phyloP scores from a whole-genome alignment of 2,888 invertebrate genomes.

The Phengaris alcon region DNA sequence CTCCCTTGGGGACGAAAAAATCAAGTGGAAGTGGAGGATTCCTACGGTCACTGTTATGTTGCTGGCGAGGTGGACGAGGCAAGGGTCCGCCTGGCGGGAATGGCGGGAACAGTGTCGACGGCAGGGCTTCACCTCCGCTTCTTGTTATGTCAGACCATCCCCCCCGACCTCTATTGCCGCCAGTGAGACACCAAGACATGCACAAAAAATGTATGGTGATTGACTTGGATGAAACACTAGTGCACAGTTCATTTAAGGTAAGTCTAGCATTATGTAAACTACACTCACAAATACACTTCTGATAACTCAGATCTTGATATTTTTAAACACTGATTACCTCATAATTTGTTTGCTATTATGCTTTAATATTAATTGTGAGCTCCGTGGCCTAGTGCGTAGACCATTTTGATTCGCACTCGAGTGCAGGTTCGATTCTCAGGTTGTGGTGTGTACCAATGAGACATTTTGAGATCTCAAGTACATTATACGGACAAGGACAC shows the following conservation, averaged over 20 bases:
- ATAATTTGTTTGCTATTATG: no score
- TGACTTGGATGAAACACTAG: constrained; percentile 99
- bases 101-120: constrained; percentile 87
- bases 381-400: no score
- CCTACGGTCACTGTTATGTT: constrained; percentile 91
- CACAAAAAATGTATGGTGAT: constrained; percentile 99
- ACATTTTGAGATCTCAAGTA: no score
- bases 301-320: no score
- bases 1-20: constrained; percentile 69
- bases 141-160: constrained; percentile 82
- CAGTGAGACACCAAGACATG: constrained; percentile 94
- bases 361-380: no score
- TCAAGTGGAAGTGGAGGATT: constrained; percentile 83
- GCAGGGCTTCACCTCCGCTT: constrained; percentile 76
- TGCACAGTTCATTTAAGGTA: constrained; percentile 99
- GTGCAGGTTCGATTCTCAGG: no score
- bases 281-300: no score
- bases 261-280: constrained; percentile 44
- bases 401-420: no score
- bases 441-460: no score
- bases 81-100: constrained; percentile 76
- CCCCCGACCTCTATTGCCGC: constrained; percentile 90
- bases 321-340: no score
- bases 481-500: no score
- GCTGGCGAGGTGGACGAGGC: constrained; percentile 84